Percentiles rank a stretch among this genome's conserved stretches.
Evolutionary conservation across 1,140 invertebrate genomes (phyloP).

Genomic region (Bacillus rossius): DNA sequence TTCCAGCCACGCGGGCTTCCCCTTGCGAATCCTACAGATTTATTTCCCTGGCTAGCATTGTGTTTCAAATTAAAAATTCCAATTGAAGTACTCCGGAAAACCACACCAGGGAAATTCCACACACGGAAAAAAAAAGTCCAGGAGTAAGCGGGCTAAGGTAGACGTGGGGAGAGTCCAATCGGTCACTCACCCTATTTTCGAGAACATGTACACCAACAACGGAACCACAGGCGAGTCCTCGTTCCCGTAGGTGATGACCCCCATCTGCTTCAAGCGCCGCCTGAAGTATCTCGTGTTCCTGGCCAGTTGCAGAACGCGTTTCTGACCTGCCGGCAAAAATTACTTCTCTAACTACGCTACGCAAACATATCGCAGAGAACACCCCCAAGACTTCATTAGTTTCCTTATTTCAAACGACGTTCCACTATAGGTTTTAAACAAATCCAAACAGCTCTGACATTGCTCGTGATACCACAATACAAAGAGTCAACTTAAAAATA

Average conservation of each 20-base stretch:
- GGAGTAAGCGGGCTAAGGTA: too few species aligned
- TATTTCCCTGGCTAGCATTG: neutral
- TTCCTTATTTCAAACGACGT: too few species aligned
- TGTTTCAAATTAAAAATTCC: neutral
- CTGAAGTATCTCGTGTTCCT: constrained; percentile 88
- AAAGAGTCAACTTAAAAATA: too few species aligned
- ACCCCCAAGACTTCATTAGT: too few species aligned
- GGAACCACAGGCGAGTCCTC: constrained; percentile 96
- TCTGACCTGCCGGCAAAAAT: constrained; percentile 46
- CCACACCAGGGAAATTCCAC: too few species aligned
- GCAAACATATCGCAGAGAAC: neutral
- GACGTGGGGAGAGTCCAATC: too few species aligned
- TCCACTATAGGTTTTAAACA: too few species aligned
- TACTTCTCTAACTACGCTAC: neutral
- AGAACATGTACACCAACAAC: constrained; percentile 89
- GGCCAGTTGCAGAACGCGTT: constrained; percentile 68
- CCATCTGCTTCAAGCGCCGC: constrained; percentile 77
- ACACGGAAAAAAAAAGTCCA: too few species aligned
- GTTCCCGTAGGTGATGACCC: constrained; percentile 95
- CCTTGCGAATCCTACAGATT: neutral
- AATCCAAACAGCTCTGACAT: too few species aligned
- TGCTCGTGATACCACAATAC: too few species aligned
- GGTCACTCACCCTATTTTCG: constrained; percentile 76
- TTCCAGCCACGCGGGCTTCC: neutral
- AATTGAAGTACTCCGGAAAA: too few species aligned